Conservation (phyloP, 1,140 invertebrate genomes). For the Trachymyrmex septentrionalis region DNA sequence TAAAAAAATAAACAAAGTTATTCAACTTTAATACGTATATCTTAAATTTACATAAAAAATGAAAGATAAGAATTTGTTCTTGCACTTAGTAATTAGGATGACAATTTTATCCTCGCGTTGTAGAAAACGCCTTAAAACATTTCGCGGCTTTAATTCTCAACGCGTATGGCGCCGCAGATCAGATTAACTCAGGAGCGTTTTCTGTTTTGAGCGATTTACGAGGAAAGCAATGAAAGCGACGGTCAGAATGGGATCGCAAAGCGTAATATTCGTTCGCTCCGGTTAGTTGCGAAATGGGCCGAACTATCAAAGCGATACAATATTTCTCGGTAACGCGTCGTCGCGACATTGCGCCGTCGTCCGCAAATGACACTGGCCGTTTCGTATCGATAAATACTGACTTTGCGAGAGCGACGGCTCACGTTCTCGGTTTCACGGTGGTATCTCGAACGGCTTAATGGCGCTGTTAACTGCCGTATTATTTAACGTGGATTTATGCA, state of each 20-base stretch:
- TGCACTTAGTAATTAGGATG: not conserved
- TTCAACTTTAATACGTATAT: no score
- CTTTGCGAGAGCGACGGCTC: conserved; percentile 68
- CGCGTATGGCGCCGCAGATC: not conserved
- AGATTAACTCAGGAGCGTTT: not conserved
- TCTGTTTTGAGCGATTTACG: conserved; percentile 10
- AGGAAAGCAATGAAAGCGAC: conserved; percentile 3
- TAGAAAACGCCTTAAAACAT: not conserved
- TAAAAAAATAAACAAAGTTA: no score
- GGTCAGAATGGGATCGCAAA: not conserved
- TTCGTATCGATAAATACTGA: conserved; percentile 76
- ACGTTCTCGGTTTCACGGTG: conserved; percentile 75
- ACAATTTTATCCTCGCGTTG: not conserved
- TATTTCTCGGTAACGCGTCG: conserved; percentile 72
- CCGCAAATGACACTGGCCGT: conserved; percentile 36
- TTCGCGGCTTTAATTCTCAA: not conserved
- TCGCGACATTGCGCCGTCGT: conserved; percentile 56
- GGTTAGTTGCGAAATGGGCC: not conserved
- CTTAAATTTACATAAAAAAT: no score
- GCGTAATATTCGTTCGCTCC: not conserved
- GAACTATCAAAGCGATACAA: conserved; percentile 56
- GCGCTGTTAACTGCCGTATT: conserved; percentile 80
- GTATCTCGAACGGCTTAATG: conserved; percentile 80
- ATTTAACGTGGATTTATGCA: conserved; percentile 81
- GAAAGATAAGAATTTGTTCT: no score